These are phyloP conservation scores for Halcyon chelicuti DNA, from an alignment of 2,797 vertebrate species.

Conservation along the genomic window DNA sequence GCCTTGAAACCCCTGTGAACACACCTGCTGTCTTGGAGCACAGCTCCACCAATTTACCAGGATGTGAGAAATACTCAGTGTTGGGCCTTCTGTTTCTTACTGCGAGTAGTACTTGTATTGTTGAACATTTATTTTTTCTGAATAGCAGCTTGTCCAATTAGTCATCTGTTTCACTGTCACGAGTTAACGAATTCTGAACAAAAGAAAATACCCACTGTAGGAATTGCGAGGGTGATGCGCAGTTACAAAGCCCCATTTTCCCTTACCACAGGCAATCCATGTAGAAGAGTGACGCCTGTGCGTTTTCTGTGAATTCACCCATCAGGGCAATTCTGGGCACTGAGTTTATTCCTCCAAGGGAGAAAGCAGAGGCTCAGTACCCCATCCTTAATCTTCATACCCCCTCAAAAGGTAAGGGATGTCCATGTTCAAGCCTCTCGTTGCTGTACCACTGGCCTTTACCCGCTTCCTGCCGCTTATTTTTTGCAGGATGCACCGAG, in stretches of 20 bases:
- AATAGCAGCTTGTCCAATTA: not conserved
- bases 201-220: not conserved
- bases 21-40: not conserved
- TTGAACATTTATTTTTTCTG: not conserved
- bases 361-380: not conserved
- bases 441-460: not conserved
- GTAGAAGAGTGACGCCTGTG: not conserved
- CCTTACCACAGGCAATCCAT: not conserved
- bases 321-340: not conserved
- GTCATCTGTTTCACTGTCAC: not conserved
- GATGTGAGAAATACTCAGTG: not conserved
- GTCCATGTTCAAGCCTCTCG: not conserved
- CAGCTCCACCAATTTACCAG: not conserved
- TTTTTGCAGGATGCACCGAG: not conserved
- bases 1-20: not conserved
- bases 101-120: not conserved
- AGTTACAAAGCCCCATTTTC: constrained; percentile 4
- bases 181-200: not conserved
- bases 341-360: not conserved
- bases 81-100: not conserved
- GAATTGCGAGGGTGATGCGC: not conserved
- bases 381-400: not conserved
- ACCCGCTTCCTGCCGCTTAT: not conserved
- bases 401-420: not conserved
- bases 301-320: constrained; percentile 5